Conservation (phyloP, 2,797 vertebrate species). For the Galagoides demidoff region DNA sequence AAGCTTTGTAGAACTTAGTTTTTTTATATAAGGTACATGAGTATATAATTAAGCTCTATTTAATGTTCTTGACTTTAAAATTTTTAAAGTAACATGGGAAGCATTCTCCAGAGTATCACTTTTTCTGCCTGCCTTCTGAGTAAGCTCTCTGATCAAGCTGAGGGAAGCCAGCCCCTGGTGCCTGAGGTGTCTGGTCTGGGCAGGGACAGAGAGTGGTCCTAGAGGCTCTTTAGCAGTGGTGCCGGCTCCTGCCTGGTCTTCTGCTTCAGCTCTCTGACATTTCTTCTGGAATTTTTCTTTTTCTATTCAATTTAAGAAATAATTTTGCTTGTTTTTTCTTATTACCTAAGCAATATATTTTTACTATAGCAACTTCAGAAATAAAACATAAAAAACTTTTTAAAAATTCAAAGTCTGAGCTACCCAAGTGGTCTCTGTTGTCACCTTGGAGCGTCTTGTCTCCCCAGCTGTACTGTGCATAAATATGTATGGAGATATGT, state of each 20-base stretch:
- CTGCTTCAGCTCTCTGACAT: background rate
- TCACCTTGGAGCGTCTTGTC: background rate
- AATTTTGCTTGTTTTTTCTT: background rate
- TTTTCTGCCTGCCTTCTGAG: background rate
- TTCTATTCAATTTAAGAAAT: background rate
- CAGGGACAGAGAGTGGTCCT: accelerated
- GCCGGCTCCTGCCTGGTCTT: background rate
- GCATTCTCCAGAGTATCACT: background rate
- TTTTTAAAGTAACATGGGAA: background rate
- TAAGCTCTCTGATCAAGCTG: no score
- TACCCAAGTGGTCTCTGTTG: background rate
- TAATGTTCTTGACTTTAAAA: background rate
- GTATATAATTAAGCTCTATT: background rate
- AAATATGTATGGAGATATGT: background rate
- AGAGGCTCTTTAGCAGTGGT: accelerated
- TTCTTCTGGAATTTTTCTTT: background rate
- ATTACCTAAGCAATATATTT: background rate
- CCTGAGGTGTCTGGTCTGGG: background rate
- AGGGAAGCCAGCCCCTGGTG: accelerated
- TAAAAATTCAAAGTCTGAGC: background rate
- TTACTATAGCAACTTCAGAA: background rate
- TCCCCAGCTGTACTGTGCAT: background rate
- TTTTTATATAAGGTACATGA: background rate
- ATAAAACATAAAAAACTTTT: background rate
- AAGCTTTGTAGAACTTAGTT: background rate